Percentiles rank a stretch among this genome's conserved stretches.
These are phyloP conservation scores for Bombus waltoni DNA, from an alignment of 1,140 invertebrate genomes.

Conservation along the genomic window DNA sequence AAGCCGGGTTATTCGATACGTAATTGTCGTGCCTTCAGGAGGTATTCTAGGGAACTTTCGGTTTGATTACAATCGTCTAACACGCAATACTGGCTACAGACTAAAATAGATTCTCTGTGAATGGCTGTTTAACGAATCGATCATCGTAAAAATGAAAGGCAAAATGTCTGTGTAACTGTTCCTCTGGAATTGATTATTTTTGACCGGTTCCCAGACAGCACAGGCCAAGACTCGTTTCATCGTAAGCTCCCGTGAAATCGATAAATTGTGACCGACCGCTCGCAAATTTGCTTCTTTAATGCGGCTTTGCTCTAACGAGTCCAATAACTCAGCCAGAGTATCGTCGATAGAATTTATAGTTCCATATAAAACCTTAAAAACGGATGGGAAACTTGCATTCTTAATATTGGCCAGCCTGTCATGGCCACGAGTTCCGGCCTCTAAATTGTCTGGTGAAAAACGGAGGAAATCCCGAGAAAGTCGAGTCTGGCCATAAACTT, in stretches of 20 bases:
- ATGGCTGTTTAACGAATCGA: conserved; percentile 12
- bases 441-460: not conserved
- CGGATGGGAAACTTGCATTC: conserved; percentile 24
- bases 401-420: conserved; percentile 3
- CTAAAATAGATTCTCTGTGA: not conserved
- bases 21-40: not conserved
- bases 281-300: conserved; percentile 53
- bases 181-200: conserved; percentile 1
- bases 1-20: not conserved
- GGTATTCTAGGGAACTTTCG: not conserved
- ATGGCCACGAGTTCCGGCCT: not conserved
- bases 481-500: not conserved
- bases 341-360: conserved; percentile 19
- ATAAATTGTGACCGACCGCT: conserved; percentile 29
- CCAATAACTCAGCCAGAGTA: conserved; percentile 24
- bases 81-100: not conserved
- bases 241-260: conserved; percentile 43
- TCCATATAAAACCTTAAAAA: conserved; percentile 28
- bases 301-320: conserved; percentile 46
- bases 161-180: not conserved
- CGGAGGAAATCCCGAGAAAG: not conserved
- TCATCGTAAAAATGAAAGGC: conserved; percentile 4
- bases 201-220: not conserved
- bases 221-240: not conserved
- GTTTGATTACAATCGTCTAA: too few relatives aligned